Evolutionary conservation across 2,113 vertebrate species (phyloP).

Genomic region (Neolamprologus sp.): DNA sequence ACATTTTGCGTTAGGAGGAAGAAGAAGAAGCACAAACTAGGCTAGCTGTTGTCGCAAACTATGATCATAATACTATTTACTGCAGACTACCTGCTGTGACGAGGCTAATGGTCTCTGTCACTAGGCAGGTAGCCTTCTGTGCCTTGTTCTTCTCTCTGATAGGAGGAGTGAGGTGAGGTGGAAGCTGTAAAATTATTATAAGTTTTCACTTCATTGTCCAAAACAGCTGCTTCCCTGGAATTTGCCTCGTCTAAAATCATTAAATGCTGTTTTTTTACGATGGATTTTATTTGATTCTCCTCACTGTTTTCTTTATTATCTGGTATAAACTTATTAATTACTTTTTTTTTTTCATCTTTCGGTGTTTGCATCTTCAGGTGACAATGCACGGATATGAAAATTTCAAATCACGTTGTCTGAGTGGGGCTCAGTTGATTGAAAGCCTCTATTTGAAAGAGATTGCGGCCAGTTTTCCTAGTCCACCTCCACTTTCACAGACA

Average conservation of each 20-base stretch:
- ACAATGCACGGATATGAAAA: constrained; percentile 50
- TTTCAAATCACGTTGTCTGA: constrained; percentile 6
- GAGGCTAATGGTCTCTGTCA: not conserved
- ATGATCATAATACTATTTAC: not conserved
- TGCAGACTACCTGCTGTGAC: not conserved
- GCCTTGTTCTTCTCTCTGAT: not conserved
- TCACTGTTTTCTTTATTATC: not conserved
- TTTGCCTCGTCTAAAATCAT: not conserved
- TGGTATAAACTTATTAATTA: not conserved
- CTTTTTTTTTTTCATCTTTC: not conserved
- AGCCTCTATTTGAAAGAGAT: constrained; percentile 33
- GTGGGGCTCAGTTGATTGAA: constrained; percentile 35
- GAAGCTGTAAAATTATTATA: not conserved
- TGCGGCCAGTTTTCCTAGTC: constrained; percentile 39
- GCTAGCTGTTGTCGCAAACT: not conserved
- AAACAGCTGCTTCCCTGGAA: not conserved
- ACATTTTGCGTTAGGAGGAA: not conserved
- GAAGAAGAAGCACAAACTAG: not conserved
- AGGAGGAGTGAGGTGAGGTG: not conserved
- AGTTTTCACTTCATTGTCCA: not conserved
- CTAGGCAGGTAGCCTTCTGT: not conserved
- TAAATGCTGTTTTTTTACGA: rapidly evolving
- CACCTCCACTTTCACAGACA: constrained; percentile 54
- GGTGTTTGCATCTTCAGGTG: constrained; percentile 37
- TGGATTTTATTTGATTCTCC: not conserved